Conservation (phyloP, 2,797 vertebrate species). For the Tapirus indicus region DNA sequence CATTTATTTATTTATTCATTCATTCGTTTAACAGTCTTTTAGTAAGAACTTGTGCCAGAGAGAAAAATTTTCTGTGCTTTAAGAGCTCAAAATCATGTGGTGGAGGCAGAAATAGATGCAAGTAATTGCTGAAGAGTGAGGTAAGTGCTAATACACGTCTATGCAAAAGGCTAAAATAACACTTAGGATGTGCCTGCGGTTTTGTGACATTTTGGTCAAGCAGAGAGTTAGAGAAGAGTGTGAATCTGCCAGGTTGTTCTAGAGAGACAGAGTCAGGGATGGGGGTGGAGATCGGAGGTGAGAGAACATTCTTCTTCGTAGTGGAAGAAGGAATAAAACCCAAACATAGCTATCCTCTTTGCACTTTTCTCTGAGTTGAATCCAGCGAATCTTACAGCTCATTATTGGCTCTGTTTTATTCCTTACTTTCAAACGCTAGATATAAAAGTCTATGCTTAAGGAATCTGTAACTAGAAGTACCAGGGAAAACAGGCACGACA, state of each 20-base stretch:
- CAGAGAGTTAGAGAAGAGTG: not conserved
- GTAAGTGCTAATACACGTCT: not conserved
- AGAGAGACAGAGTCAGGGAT: not conserved
- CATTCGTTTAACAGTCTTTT: not conserved
- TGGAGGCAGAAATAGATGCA: not conserved
- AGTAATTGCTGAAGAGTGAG: constrained; percentile 8
- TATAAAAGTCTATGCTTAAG: not conserved
- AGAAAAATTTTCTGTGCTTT: not conserved
- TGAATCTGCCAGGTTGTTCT: not conserved
- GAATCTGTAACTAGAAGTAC: not conserved
- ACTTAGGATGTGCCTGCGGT: not conserved
- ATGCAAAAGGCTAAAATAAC: constrained; percentile 25
- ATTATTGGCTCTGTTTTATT: not conserved
- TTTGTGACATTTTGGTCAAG: constrained; percentile 3
- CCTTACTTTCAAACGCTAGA: not conserved
- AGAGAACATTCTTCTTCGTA: not conserved
- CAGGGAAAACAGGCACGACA: not conserved
- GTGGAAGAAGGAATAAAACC: not conserved
- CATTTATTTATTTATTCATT: constrained; percentile 28
- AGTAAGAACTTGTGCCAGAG: not conserved
- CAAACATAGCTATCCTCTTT: not conserved
- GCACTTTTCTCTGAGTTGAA: not conserved
- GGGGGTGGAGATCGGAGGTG: not conserved
- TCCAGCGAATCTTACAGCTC: not conserved
- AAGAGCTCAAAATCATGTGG: constrained; percentile 17